A percentile compares a stretch with the other conserved stretches of the same genome.
Evolutionary conservation across 2,113 vertebrate species (phyloP).

Genomic region (Pelecanoides urinatrix): DNA sequence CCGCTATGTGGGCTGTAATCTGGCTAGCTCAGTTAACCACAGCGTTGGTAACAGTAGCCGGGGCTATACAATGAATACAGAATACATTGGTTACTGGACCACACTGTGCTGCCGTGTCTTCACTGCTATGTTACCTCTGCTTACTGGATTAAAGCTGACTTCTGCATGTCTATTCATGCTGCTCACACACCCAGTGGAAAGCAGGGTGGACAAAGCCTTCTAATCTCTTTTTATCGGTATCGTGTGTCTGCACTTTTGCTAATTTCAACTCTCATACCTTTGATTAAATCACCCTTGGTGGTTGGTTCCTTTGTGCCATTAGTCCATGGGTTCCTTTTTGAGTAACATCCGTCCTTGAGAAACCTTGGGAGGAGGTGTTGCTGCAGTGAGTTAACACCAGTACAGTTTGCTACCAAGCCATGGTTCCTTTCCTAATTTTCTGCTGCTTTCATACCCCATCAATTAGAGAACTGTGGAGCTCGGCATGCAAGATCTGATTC

Average conservation of each 20-base stretch:
- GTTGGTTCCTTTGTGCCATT: background rate
- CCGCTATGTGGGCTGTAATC: background rate
- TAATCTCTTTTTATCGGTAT: background rate
- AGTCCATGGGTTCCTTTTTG: background rate
- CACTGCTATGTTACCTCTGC: background rate
- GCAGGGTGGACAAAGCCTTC: background rate
- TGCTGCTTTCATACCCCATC: background rate
- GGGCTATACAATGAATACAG: background rate
- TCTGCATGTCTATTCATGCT: background rate
- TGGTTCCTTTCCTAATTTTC: background rate
- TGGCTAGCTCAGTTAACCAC: background rate
- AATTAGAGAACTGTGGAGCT: background rate
- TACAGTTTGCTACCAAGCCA: background rate
- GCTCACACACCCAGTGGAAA: background rate
- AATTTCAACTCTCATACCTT: background rate
- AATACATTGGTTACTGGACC: background rate
- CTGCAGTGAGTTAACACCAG: background rate
- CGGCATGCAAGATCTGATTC: background rate
- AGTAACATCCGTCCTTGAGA: background rate
- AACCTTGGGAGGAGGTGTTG: background rate
- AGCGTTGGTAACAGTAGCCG: fast-evolving
- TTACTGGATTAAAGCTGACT: background rate
- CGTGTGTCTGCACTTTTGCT: background rate
- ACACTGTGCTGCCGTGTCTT: background rate
- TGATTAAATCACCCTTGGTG: background rate